These are phyloP conservation scores for Noctua comes DNA, from an alignment of 2,888 invertebrate species.

Conservation along the genomic window DNA sequence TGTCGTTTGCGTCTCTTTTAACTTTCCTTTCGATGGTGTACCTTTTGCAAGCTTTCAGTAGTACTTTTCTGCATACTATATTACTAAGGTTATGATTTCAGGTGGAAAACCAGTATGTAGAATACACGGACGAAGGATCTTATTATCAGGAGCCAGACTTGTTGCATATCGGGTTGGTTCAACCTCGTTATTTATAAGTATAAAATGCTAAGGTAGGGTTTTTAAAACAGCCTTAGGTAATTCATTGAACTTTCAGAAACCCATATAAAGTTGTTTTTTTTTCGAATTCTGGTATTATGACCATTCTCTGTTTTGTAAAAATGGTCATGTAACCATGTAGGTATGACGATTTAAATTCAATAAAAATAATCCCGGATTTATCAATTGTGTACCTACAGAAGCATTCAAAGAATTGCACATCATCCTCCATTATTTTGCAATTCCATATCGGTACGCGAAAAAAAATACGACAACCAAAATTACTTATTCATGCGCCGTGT, in stretches of 20 bases:
- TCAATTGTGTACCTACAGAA: not conserved
- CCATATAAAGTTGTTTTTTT: not conserved
- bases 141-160: not conserved
- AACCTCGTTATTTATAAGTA: not conserved
- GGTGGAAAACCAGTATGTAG: not conserved
- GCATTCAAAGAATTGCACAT: constrained; percentile 15
- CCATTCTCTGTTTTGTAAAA: not conserved
- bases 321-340: too few relatives aligned
- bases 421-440: constrained; percentile 32
- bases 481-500: constrained; percentile 40
- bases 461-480: constrained; percentile 25
- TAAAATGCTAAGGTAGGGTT: not conserved
- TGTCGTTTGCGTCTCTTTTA: not conserved
- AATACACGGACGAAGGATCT: not conserved
- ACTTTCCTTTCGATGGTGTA: not conserved
- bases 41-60: not conserved
- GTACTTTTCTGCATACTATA: not conserved
- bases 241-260: not conserved
- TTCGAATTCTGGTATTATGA: not conserved
- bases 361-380: not conserved
- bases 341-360: not conserved
- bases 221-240: not conserved
- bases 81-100: not conserved
- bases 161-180: not conserved
- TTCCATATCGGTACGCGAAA: constrained; percentile 11